Evolutionary conservation across 2,888 invertebrate genomes (phyloP).

Genomic region (Pharmacophagus antenor): DNA sequence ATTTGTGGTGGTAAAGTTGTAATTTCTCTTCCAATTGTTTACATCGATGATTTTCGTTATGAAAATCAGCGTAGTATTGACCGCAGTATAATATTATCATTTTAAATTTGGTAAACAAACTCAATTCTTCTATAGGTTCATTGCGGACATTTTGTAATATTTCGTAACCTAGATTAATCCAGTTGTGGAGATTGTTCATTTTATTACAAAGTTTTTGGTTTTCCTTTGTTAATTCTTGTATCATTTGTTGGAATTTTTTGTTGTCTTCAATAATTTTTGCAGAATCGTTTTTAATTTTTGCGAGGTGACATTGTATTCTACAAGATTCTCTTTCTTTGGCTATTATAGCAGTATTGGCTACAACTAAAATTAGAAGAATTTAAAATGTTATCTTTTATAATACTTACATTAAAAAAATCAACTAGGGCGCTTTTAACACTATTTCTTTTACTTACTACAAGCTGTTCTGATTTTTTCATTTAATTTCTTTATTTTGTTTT

Average conservation of each 20-base stretch:
- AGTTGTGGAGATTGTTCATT: constrained; percentile 42
- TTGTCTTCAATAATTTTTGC: constrained; percentile 41
- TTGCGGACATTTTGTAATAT: constrained; percentile 48
- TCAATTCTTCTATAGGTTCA: constrained; percentile 37
- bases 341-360: constrained; percentile 48
- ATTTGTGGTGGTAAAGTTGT: constrained; percentile 51
- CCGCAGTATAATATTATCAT: constrained; percentile 51
- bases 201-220: constrained; percentile 44
- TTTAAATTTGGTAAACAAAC: constrained; percentile 41
- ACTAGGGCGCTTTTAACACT: too few relatives aligned
- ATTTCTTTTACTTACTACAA: constrained; percentile 47
- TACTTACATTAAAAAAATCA: too few relatives aligned
- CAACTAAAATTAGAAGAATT: constrained; percentile 41
- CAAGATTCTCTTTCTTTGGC: constrained; percentile 49
- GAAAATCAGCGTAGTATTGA: constrained; percentile 51
- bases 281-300: constrained; percentile 43
- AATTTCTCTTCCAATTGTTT: constrained; percentile 50
- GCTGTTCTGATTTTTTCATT: constrained; percentile 49
- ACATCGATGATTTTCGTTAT: constrained; percentile 45
- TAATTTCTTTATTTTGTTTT: constrained; percentile 45
- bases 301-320: constrained; percentile 42
- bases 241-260: constrained; percentile 38
- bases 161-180: constrained; percentile 51
- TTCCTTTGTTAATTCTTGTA: constrained; percentile 42
- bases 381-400: background rate